phyloP scores from a whole-genome alignment of 2,888 invertebrate species.

The Hetaerina titia region DNA sequence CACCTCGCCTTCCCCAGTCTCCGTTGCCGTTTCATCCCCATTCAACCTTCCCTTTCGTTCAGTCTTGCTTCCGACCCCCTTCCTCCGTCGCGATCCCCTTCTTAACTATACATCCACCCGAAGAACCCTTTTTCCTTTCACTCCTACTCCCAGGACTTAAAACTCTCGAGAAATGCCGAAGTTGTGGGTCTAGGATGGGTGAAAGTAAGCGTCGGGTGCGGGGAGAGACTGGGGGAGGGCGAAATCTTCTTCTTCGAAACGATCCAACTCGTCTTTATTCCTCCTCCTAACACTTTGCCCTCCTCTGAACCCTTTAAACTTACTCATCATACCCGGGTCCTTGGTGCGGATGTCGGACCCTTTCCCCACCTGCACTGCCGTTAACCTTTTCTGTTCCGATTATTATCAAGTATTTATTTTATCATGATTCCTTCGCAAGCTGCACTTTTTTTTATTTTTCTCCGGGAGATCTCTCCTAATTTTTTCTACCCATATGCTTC shows the following conservation, averaged over 20 bases:
- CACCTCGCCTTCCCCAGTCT: neutral
- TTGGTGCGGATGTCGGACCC: neutral
- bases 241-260: neutral
- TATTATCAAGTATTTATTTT: neutral
- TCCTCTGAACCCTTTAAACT: neutral
- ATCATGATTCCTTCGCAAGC: neutral
- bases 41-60: neutral
- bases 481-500: too few relatives aligned
- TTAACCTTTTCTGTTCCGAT: neutral
- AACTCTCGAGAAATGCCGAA: slow-evolving; percentile 16
- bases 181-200: slow-evolving; percentile 16
- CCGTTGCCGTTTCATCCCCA: neutral
- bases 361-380: neutral
- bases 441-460: too few relatives aligned
- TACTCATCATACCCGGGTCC: neutral
- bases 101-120: slow-evolving; percentile 42
- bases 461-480: too few relatives aligned
- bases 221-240: neutral
- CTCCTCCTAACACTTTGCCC: neutral
- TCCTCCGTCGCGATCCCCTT: neutral
- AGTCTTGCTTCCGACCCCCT: neutral
- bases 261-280: neutral
- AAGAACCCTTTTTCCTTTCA: neutral
- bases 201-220: neutral
- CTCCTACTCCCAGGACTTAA: slow-evolving; percentile 7